Conservation (phyloP, 2,888 invertebrate species). For the Nysson spinosus region DNA sequence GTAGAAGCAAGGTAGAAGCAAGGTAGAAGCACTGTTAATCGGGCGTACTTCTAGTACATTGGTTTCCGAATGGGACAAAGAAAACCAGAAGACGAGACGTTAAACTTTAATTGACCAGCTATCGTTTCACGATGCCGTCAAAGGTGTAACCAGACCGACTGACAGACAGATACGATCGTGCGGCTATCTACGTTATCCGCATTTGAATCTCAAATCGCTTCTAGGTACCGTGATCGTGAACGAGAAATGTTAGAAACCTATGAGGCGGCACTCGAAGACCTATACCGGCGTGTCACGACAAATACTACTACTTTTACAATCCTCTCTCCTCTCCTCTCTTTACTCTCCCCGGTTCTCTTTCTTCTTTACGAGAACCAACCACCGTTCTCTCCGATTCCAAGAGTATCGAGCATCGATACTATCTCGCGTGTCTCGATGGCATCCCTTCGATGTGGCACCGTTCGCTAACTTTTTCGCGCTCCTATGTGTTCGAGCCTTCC, state of each 20-base stretch:
- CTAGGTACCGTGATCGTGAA: constrained; percentile 51
- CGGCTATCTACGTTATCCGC: constrained; percentile 55
- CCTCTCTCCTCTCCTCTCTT: constrained; percentile 1
- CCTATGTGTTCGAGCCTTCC: neutral
- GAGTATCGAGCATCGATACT: constrained; percentile 9
- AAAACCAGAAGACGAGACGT: constrained; percentile 16
- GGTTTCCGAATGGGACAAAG: neutral
- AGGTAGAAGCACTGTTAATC: constrained; percentile 7
- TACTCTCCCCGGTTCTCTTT: neutral
- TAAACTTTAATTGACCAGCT: constrained; percentile 39
- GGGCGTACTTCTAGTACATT: neutral
- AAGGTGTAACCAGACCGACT: constrained; percentile 39
- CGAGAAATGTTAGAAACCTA: constrained; percentile 30
- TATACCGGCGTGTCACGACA: constrained; percentile 28
- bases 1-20: too few relatives aligned
- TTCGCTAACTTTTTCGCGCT: constrained; percentile 15
- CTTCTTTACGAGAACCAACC: constrained; percentile 4
- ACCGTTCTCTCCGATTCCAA: constrained; percentile 12
- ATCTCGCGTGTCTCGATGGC: constrained; percentile 11
- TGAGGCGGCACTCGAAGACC: constrained; percentile 8
- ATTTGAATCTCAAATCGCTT: constrained; percentile 61
- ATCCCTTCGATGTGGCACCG: constrained; percentile 6
- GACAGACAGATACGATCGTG: constrained; percentile 44
- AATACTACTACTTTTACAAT: constrained; percentile 24
- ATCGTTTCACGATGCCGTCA: constrained; percentile 32